Conservation (phyloP, 1,140 invertebrate genomes). For the Orchesella cincta region DNA sequence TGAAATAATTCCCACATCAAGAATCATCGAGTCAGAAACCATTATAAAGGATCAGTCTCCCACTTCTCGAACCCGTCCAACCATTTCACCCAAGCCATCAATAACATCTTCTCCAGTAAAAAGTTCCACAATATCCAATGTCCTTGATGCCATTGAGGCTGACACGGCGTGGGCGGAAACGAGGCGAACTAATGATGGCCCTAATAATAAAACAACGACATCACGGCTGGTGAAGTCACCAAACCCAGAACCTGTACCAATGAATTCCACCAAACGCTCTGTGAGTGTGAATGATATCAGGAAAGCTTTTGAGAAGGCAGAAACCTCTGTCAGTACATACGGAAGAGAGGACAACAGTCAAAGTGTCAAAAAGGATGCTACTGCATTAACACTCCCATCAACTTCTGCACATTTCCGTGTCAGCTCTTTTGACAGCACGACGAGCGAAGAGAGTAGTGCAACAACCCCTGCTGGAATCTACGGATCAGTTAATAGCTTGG, state of each 20-base stretch:
- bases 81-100: slow-evolving; percentile 10
- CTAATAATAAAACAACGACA: not conserved
- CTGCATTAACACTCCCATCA: slow-evolving; percentile 37
- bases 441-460: slow-evolving; percentile 58
- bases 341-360: slow-evolving; percentile 40
- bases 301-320: slow-evolving; percentile 64
- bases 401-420: slow-evolving; percentile 49
- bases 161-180: slow-evolving; percentile 17
- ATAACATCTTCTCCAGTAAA: slow-evolving; percentile 3
- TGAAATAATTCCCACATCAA: not conserved
- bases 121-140: slow-evolving; percentile 25
- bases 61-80: not conserved
- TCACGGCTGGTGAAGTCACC: slow-evolving; percentile 18
- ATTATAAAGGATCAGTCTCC: not conserved
- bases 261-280: slow-evolving; percentile 40
- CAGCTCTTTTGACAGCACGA: slow-evolving; percentile 57
- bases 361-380: slow-evolving; percentile 33
- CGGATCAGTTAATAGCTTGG: slow-evolving; percentile 55
- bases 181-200: not conserved
- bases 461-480: slow-evolving; percentile 54
- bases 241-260: slow-evolving; percentile 9
- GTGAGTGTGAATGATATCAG: slow-evolving; percentile 64
- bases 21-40: too few species aligned
- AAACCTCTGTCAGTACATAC: slow-evolving; percentile 50
- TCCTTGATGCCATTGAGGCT: slow-evolving; percentile 20